Base-by-base conservation (phyloP, 2,888 invertebrate species). In the Calameuta idolon region DNA sequence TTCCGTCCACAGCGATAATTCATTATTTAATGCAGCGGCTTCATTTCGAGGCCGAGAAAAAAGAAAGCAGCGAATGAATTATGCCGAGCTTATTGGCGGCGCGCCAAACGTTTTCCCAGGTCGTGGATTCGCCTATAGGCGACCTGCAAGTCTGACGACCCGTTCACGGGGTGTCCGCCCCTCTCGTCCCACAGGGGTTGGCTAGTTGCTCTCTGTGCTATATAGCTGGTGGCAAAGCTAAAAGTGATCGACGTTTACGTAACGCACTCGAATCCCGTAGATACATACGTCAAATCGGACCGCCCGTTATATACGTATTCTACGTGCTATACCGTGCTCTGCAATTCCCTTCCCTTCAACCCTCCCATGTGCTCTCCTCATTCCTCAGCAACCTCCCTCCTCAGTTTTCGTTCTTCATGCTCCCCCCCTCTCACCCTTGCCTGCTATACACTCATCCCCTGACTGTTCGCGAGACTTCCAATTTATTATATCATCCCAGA, bases 71-170 rank as follows among this genome's bases (percentile, higher is more conserved):
- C 75, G 71, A 80, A 85, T 85, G 86, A 86, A 84, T 88, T 87
- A 86, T 84, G 81, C 83, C 82, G 83, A 78, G 83, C 78, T 85
- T 83, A 83, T 84, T 88, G 87, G 87, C 84, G 75, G 76, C 73
- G n/a, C 68, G 86, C 86, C 87, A 88, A 85, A 85, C 85, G 84
- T 86, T 87, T 87, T 86, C 82, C 83, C 80, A 80, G 80, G 75
- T 75, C 80, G 35, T 71, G 34, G 15, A 71, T 2, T 23, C 55
- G 2, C 55, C 55, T 55, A 31, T 12, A 4, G 31, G 31, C 34
- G 23, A 33, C 71, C 15, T 71, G 31, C 31, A 31, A 71, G 31
- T 71, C 71, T 71, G 31, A 71, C 23, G 71, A 71, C 71, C 12
- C 31, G 71, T 71, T 12, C 71, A 31, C 71, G 71, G 31, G 71